Base-by-base conservation (phyloP, 1,140 invertebrate genomes). In the Aculops lycopersici region DNA sequence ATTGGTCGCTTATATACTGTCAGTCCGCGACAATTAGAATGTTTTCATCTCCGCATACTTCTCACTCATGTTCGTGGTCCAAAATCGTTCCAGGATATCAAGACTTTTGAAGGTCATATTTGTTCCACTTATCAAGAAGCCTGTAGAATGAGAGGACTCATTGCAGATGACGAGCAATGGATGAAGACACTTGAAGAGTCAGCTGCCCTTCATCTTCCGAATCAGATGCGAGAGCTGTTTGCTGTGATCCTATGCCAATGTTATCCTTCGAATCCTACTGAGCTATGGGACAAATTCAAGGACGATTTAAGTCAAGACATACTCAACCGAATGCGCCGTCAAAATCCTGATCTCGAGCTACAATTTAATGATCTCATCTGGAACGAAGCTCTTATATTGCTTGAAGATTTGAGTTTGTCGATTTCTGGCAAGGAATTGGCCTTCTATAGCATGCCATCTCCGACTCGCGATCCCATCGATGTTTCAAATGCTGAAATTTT, bases 231-330 rank as follows among this genome's bases (percentile, higher is more conserved):
- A 17, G 24, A 47, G 20, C 18, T 47, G 1, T 47, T 47, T 36
- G 18, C 20, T 17, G 20, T 39, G 5, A 41, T 45, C 35, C 45
- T 58, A 53, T 39, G 52, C 54, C 49, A 20, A 47, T 43, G 57
- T 57, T 51, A 48, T 5, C 40, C 42, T 12, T 38, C 44, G 1
- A 35, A 49, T 42, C 24, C 49, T 4, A 8, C 21, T 14, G 17
- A 24, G 8, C 17, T 48, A 20, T 48, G 47, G 47, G 21, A 48
- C 15, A 45, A 31, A 36, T 48, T 20, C 21, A 43, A 42, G 41
- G 19, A 35, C 4, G 4, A 16, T 24, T 17, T 50, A 37, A 39
- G 1, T 36, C 44, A 46, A 49, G 43, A 46, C 35, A 31, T 40
- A 15, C 8, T 31, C 24, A 8, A 8, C 8, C 24, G 24, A 8